Evolutionary conservation across 2,888 invertebrate genomes (phyloP).

Genomic region (Gordius sp.): DNA sequence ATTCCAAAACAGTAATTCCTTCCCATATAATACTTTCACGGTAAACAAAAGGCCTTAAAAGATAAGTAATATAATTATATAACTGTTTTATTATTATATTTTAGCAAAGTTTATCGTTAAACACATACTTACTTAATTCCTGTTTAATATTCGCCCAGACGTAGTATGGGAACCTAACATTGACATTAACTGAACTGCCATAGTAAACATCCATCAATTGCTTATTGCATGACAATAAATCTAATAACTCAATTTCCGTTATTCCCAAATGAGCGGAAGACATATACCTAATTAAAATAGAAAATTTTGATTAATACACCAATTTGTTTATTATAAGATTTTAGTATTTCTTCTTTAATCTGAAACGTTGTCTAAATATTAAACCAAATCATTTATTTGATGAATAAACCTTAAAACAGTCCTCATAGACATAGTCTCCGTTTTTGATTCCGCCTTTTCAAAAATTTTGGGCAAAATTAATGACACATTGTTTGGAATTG

Average conservation of each 20-base stretch:
- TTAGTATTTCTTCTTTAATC: no score
- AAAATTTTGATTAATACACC: no score
- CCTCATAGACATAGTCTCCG: no score
- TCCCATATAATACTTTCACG: not conserved
- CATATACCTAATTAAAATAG: conserved; percentile 8
- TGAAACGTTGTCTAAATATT: no score
- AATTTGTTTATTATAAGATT: no score
- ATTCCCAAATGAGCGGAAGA: not conserved
- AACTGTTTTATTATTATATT: not conserved
- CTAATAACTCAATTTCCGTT: conserved; percentile 12
- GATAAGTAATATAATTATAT: conserved; percentile 3
- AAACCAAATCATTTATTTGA: no score
- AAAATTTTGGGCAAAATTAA: no score
- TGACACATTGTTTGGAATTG: no score
- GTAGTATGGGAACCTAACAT: conserved; percentile 1
- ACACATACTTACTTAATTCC: not conserved
- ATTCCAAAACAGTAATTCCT: not conserved
- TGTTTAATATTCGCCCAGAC: not conserved
- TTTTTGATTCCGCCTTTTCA: no score
- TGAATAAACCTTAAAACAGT: no score
- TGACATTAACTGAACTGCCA: not conserved
- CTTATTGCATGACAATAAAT: conserved; percentile 6
- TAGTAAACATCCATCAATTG: not conserved
- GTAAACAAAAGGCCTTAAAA: not conserved
- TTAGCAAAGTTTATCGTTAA: no score